Percentiles rank a stretch among this genome's conserved stretches.
Evolutionary conservation across 1,140 invertebrate species (phyloP).

Genomic region (Anagrus nilaparvatae): DNA sequence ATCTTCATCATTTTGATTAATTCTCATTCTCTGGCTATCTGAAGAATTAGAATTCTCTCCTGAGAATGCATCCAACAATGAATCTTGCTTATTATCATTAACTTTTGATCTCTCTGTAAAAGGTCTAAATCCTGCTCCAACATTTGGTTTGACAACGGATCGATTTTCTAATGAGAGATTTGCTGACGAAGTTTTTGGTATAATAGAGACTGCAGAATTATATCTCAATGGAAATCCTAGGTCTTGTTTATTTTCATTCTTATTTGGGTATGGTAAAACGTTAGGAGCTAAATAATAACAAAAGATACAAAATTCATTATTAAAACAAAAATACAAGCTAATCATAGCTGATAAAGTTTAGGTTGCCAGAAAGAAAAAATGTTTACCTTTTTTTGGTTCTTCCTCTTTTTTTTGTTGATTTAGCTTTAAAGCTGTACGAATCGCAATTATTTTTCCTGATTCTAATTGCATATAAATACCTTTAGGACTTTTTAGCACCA

Average conservation of each 20-base stretch:
- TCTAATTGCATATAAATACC: conserved; percentile 92
- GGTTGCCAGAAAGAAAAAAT: too few relatives aligned
- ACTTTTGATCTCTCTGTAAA: conserved; percentile 34
- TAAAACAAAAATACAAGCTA: too few relatives aligned
- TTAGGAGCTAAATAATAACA: too few relatives aligned
- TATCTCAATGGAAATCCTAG: conserved; percentile 48
- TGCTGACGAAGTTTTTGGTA: conserved; percentile 43
- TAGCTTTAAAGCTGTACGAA: conserved; percentile 66
- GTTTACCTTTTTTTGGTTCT: conserved; percentile 45
- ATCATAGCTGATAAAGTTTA: too few relatives aligned
- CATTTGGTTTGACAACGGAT: conserved; percentile 21
- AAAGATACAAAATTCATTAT: too few relatives aligned
- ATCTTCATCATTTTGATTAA: conserved; percentile 38
- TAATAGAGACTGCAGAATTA: conserved; percentile 57
- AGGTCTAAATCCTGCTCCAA: conserved; percentile 31
- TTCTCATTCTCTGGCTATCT: conserved; percentile 31
- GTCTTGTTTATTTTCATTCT: conserved; percentile 44
- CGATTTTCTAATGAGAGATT: conserved; percentile 7
- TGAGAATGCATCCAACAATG: conserved; percentile 31
- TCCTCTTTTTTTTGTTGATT: conserved; percentile 52
- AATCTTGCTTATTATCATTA: conserved; percentile 34
- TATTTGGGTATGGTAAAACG: too few relatives aligned
- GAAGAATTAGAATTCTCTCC: conserved; percentile 40
- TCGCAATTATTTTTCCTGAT: conserved; percentile 94
- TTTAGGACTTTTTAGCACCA: conserved; percentile 88